Conservation (phyloP, 2,113 vertebrate species). For the Apus apus region DNA sequence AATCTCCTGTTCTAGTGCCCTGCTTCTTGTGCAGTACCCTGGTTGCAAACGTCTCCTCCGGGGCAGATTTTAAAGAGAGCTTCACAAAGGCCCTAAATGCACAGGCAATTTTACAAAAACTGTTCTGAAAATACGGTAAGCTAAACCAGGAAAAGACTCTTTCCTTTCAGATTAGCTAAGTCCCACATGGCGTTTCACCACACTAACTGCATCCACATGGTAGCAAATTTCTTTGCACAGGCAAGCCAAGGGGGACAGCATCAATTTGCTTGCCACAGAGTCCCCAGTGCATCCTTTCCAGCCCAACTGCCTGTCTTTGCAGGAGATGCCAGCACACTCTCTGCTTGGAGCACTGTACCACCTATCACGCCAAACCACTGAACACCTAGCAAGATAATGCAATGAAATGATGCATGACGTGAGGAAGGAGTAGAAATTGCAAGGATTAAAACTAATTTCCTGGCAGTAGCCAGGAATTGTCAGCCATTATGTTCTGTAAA, state of each 20-base stretch:
- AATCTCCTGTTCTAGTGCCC: background rate
- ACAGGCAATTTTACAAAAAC: background rate
- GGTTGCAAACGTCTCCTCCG: background rate
- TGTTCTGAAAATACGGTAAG: background rate
- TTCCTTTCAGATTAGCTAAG: background rate
- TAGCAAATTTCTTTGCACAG: background rate
- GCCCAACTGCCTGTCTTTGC: background rate
- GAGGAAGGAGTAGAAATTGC: background rate
- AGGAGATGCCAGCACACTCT: background rate
- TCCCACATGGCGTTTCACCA: background rate
- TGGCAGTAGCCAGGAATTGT: background rate
- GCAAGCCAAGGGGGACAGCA: background rate
- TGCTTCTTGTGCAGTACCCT: background rate
- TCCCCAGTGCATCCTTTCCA: background rate
- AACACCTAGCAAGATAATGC: background rate
- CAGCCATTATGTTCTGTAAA: background rate
- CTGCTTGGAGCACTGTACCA: background rate
- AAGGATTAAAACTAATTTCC: conserved; percentile 18
- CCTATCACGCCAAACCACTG: background rate
- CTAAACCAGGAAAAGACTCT: background rate
- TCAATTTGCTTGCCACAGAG: background rate
- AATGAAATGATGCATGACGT: background rate
- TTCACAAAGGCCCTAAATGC: background rate
- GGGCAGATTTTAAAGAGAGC: background rate
- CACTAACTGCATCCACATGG: conserved; percentile 29